Evolutionary conservation across 2,888 invertebrate species (phyloP), one percentile per base, ranked within the genome.

Genomic region (Trichogramma dendrolimi): DNA sequence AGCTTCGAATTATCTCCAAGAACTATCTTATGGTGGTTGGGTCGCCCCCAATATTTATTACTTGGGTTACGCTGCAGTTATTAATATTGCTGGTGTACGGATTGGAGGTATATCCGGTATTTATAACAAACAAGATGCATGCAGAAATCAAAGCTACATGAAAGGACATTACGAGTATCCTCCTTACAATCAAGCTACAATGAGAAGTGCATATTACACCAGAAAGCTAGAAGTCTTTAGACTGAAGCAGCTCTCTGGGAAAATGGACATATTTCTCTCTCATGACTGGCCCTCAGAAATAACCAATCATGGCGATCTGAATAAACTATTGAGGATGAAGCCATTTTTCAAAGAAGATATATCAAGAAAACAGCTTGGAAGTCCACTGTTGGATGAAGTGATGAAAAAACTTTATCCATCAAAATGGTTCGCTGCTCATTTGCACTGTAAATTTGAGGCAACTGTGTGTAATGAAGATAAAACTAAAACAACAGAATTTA

Each of bases 11-110:
- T 94, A 94, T 80, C 83, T 99, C 58, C 95, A 96, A 80, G 96
- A 99, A 78, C 79, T 99, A 50, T 92, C 97, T 0, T 97, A 95
- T 79, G 99, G 99, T 11, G 99, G 99, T 6, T 99, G 99, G 98
- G 95, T 96, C 0, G 98, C 98, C 0, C 94, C 94, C 1, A 97
- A 97, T 75, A 98, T 99, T 70, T 99, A 92, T 80, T 99, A 96
- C 75, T 77, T 99, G 77, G 99, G 96, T 1, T 90, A 94, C 81
- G 94, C 94, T 10, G 88, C 92, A 59, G 91, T 96, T 6, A 81
- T 98, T 0, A 87, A 85, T 67, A 85, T 94, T 71, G 95, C 89
- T 67, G 91, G 94, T 43, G 75, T 97, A 39, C 84, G 94, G 68
- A 94, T 96, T 72, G 96, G 78, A 77, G 88, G 88, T 56, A 73